A percentile compares a stretch with the other conserved stretches of the same genome.
Evolutionary conservation across 2,113 vertebrate genomes (phyloP).

Genomic region (Podarcis raffonei): DNA sequence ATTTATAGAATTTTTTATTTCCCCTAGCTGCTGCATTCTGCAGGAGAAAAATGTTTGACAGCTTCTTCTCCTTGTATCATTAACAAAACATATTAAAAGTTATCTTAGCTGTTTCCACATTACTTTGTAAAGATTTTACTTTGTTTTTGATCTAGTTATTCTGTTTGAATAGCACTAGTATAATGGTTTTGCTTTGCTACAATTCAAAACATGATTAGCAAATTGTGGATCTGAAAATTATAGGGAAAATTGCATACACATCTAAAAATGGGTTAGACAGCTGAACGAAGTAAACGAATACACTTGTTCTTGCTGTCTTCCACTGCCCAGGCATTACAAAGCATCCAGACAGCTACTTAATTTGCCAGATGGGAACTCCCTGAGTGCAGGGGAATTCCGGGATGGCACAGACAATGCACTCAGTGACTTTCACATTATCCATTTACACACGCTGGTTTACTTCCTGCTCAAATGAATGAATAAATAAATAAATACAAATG

Average conservation of each 20-base stretch:
- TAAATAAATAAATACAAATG: background rate
- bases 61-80: background rate
- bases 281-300: background rate
- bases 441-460: background rate
- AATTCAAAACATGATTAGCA: conserved; percentile 5
- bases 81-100: background rate
- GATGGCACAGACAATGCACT: background rate
- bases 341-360: background rate
- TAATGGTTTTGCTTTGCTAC: background rate
- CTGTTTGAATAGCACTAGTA: accelerated
- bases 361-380: background rate
- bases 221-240: conserved; percentile 3
- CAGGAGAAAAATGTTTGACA: background rate
- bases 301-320: background rate
- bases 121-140: background rate
- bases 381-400: background rate
- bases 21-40: background rate
- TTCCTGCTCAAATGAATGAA: background rate
- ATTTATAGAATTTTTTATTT: conserved; percentile 27
- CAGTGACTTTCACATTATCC: background rate
- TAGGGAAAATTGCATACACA: background rate
- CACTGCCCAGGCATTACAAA: background rate
- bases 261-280: background rate
- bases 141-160: conserved; percentile 17
- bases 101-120: background rate